Conservation (phyloP, 2,113 vertebrate genomes). For the Ictalurus furcatus region DNA sequence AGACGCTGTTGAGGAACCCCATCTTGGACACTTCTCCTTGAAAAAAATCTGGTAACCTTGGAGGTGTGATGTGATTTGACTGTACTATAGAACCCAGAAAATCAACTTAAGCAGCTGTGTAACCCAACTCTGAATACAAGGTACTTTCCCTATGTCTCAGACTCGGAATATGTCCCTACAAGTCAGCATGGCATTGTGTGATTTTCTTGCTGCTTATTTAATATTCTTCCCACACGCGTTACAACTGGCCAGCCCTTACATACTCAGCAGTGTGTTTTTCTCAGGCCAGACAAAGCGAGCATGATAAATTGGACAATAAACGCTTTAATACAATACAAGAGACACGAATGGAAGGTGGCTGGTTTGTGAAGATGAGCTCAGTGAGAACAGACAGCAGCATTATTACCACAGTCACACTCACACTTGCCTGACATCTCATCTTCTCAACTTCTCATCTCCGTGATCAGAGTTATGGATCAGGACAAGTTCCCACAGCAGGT, state of each 20-base stretch:
- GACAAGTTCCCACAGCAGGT: neutral
- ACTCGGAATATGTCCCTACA: neutral
- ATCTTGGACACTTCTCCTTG: neutral
- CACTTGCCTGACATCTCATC: slow-evolving; percentile 49
- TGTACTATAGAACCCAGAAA: neutral
- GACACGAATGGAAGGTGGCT: slow-evolving; percentile 58
- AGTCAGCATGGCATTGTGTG: neutral
- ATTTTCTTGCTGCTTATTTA: slow-evolving; percentile 53
- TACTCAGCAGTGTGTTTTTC: slow-evolving; percentile 64
- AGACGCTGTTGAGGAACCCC: neutral
- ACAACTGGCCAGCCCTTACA: slow-evolving; percentile 60
- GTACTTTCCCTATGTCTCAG: neutral
- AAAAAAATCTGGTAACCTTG: neutral
- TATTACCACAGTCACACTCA: slow-evolving; percentile 39
- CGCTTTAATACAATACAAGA: slow-evolving; percentile 65
- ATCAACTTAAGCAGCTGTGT: neutral
- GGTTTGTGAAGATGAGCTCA: slow-evolving; percentile 57
- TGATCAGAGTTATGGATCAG: slow-evolving; percentile 7
- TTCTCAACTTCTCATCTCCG: neutral
- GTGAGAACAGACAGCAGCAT: slow-evolving; percentile 32
- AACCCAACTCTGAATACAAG: neutral
- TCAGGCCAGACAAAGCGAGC: slow-evolving; percentile 63
- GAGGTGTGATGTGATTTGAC: neutral
- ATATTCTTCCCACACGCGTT: slow-evolving; percentile 64
- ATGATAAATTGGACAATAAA: slow-evolving; percentile 77